Conservation (phyloP, 2,888 invertebrate genomes). For the Camptogramma bilineatum region DNA sequence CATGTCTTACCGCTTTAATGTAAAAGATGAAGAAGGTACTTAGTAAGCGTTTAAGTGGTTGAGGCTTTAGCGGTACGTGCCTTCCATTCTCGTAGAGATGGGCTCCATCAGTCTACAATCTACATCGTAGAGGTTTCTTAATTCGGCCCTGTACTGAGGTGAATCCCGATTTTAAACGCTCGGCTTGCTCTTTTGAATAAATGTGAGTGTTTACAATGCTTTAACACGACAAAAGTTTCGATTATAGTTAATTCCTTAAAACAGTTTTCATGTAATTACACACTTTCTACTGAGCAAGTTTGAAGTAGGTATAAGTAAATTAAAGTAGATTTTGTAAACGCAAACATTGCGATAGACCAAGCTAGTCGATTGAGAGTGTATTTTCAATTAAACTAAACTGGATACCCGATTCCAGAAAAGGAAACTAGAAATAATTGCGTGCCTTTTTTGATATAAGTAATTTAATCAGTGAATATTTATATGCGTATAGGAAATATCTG, state of each 20-base stretch:
- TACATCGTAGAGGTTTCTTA: not conserved
- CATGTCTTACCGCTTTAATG: not conserved
- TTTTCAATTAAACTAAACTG: not conserved
- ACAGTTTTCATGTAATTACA: not conserved
- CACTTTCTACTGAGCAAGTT: not conserved
- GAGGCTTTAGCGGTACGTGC: not conserved
- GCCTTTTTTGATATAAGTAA: too few relatives aligned
- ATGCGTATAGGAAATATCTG: too few relatives aligned
- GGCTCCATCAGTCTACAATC: too few relatives aligned
- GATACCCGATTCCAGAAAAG: too few relatives aligned
- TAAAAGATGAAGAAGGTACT: not conserved
- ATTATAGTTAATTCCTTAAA: not conserved
- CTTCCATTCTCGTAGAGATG: not conserved
- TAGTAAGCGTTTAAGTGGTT: not conserved
- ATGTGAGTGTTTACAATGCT: not conserved
- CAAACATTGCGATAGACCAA: not conserved
- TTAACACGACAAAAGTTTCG: not conserved
- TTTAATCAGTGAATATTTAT: too few relatives aligned
- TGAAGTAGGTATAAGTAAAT: not conserved
- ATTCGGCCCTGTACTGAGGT: not conserved
- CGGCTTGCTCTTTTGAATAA: not conserved
- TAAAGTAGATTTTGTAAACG: not conserved
- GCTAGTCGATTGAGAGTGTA: not conserved
- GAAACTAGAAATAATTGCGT: too few relatives aligned
- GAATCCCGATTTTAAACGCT: constrained; percentile 4